Base-by-base conservation (phyloP, 2,797 vertebrate genomes). In the Esox lucius region DNA sequence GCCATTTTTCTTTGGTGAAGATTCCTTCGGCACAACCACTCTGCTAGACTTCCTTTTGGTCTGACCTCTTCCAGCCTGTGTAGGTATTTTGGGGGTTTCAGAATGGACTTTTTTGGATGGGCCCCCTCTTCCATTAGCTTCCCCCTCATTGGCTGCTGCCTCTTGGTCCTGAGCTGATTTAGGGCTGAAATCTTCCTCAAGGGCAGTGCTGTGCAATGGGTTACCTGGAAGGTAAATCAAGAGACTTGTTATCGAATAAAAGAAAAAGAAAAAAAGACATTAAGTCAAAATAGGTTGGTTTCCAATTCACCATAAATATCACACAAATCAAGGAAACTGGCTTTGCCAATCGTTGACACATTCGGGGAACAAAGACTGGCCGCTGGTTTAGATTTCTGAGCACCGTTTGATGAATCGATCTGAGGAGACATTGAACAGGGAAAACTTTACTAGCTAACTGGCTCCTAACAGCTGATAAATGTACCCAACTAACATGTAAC, bases 121-220 rank as follows among this genome's bases (percentile, higher is more conserved):
- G 51, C 16, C n/a, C 39, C 42, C 12, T 35, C 65, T 28, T 31
- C 24, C 15, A 22, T 70, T 49, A 22, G 26, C 62, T 65, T 31
- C 11, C 56, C n/a, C 70, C n/a, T 31, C 19, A 33, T 7, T 33
- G 1, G 4, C 16, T 2, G 24, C 8, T 15, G 56, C 35, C 19
- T 48, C 70, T 46, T n/a, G 8, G 42, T 12, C 70, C n/a, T 39
- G 73, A 35, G 61, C 39, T 9, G 51, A 3, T 16, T 62, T 31
- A 7, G 80, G 74, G 66, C 78, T 87, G 35, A 73, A 24, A 24
- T 83, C 81, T 3, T 88, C 87, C 61, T 87, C 86, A 70, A 88
- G 15, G 2, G 84, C 87, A 3, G 87, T 88, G 70, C 87, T 88
- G 80, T 88, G 87, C 8, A 88, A 79, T 13, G 86, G 85, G 61